phyloP scores from a whole-genome alignment of 2,113 vertebrate species.

The Saguinus imperator region DNA sequence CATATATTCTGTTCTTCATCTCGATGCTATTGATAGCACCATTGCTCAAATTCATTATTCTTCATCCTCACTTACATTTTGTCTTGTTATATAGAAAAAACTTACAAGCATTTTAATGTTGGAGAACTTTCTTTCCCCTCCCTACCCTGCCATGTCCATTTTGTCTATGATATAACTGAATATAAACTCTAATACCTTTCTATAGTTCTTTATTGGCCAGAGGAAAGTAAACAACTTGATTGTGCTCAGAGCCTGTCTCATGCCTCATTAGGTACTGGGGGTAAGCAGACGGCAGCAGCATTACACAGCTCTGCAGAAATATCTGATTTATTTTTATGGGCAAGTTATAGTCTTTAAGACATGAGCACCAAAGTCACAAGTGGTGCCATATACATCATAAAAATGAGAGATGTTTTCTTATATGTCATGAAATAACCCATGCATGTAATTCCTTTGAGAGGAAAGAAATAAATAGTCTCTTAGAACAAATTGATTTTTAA shows the following conservation, averaged over 20 bases:
- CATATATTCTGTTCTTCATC: not conserved
- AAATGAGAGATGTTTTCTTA: conserved; percentile 73
- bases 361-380: conserved; percentile 58
- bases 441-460: conserved; percentile 61
- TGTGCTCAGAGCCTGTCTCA: conserved; percentile 69
- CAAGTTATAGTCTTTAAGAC: conserved; percentile 75
- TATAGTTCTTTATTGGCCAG: conserved; percentile 55
- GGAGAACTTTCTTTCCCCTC: not conserved
- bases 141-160: not conserved
- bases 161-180: conserved; percentile 43
- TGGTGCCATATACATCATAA: conserved; percentile 67
- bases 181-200: conserved; percentile 35
- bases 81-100: conserved; percentile 15
- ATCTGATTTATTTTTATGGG: conserved; percentile 78
- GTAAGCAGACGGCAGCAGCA: conserved; percentile 17
- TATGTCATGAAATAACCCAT: conserved; percentile 69
- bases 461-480: conserved; percentile 56
- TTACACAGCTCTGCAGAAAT: conserved; percentile 49
- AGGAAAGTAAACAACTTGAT: conserved; percentile 70
- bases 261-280: conserved; percentile 69
- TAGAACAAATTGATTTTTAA: conserved; percentile 61
- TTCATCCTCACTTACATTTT: conserved; percentile 6
- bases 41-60: not conserved
- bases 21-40: not conserved
- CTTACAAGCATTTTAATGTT: conserved; percentile 38